A percentile compares a stretch with the other conserved stretches of the same genome.
Evolutionary conservation across 2,113 vertebrate species (phyloP).

Genomic region (Barbus barbus): DNA sequence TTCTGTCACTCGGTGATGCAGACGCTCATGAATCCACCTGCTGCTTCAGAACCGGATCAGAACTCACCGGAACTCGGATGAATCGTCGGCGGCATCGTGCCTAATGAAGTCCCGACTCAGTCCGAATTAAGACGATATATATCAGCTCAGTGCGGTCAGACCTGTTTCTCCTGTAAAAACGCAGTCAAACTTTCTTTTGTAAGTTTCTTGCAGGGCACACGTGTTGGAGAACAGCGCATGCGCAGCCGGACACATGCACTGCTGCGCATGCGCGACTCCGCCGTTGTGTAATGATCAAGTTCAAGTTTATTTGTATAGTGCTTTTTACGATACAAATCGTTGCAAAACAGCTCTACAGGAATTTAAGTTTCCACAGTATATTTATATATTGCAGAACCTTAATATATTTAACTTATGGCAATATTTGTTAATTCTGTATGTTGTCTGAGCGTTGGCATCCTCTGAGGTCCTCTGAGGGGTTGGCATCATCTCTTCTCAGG

Average conservation of each 20-base stretch:
- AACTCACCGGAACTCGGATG: not conserved
- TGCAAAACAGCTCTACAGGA: too few species aligned
- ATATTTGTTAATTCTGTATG: too few species aligned
- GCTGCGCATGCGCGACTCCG: not conserved
- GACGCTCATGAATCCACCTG: not conserved
- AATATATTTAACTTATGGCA: too few species aligned
- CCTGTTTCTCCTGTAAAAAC: not conserved
- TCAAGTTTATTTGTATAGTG: too few species aligned
- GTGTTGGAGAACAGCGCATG: not conserved
- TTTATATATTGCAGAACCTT: too few species aligned
- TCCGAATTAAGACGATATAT: not conserved
- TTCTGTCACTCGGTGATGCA: too few species aligned
- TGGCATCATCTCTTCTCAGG: too few species aligned
- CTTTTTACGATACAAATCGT: too few species aligned
- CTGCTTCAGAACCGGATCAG: not conserved
- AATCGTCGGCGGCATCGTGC: constrained; percentile 11
- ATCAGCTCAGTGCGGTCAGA: not conserved
- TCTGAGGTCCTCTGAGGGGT: too few species aligned
- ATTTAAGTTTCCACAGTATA: too few species aligned
- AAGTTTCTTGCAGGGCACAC: not conserved
- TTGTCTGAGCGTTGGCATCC: too few species aligned
- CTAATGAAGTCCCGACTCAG: not conserved
- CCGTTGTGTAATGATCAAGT: not conserved
- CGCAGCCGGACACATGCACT: not conserved
- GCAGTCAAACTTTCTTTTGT: not conserved